Evolutionary conservation across 2,888 invertebrate species (phyloP), one percentile per base, ranked within the genome.

Genomic region (Drosophila borealis): DNA sequence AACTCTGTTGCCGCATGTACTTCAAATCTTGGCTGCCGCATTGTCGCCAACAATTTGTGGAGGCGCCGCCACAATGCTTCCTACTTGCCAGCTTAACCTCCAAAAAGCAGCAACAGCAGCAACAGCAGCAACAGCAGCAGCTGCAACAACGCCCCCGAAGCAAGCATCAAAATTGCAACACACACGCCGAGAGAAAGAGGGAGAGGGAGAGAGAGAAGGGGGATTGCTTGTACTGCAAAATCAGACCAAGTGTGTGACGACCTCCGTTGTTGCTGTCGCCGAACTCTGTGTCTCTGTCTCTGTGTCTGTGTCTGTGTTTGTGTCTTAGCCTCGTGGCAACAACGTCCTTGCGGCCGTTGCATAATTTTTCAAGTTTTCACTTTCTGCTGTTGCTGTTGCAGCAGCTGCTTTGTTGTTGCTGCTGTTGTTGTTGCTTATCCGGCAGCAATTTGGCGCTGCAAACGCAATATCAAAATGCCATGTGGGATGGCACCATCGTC

Each of bases 291-390:
- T 45, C 46, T 29, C 34, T 39, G 21, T 33, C 33, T 25, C 13
- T 29, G 17, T 5, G 42, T 39, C 19, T 17, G 5, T 11, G 59
- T 57, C 67, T 54, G 65, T 21, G 42, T 45, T 42, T 17, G 17
- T 17, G 17, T 48, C 39, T 11, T 44, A 46, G 83, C 80, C 86
- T 86, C 71, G 83, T 69, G 83, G 82, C 86, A 78, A 64, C 80
- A 87, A 89, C 85, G 89, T 87, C 84, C 89, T 88, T 88, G 89
- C 81, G 70, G 89, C 81, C 78, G 59, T 84, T 84, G 82, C 86
- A 88, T 84, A 88, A 84, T 86, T 85, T 81, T 88, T 80, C 86
- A 87, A 78, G 86, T 84, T 84, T 84, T 88, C 86, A 82, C 86
- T 84, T 88, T 87, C 61, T 33, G 69, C 53, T 37, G 48, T 36